Conservation (phyloP, 2,113 vertebrate genomes). For the Rhabdornis inornatus region DNA sequence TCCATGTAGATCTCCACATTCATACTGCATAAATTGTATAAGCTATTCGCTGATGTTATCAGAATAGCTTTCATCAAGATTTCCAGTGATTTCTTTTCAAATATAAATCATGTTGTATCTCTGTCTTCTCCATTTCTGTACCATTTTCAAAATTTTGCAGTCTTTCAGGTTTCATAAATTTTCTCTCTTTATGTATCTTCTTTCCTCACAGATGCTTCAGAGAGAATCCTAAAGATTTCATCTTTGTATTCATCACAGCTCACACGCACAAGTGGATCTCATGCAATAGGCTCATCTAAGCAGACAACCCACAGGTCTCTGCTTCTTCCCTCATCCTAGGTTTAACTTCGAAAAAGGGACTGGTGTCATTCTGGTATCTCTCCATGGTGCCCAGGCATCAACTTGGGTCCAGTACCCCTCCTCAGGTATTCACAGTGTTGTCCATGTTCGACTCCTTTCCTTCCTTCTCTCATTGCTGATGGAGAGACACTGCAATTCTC, state of each 20-base stretch:
- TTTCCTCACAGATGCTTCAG: not conserved
- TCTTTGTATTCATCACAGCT: not conserved
- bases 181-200: not conserved
- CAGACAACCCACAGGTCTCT: not conserved
- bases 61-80: not conserved
- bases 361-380: not conserved
- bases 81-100: not conserved
- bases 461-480: not conserved
- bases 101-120: not conserved
- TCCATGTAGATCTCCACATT: not conserved
- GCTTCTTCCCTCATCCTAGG: not conserved
- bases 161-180: not conserved
- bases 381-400: not conserved
- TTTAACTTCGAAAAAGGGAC: not conserved
- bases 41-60: not conserved
- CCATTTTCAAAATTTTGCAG: not conserved
- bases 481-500: not conserved
- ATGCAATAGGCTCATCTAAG: not conserved
- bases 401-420: not conserved
- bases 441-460: fast-evolving
- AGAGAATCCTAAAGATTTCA: not conserved
- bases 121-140: not conserved
- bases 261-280: not conserved
- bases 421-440: not conserved
- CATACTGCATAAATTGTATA: not conserved